Base-by-base conservation (phyloP, 1,140 invertebrate species). In the Scaptomyza graminum region DNA sequence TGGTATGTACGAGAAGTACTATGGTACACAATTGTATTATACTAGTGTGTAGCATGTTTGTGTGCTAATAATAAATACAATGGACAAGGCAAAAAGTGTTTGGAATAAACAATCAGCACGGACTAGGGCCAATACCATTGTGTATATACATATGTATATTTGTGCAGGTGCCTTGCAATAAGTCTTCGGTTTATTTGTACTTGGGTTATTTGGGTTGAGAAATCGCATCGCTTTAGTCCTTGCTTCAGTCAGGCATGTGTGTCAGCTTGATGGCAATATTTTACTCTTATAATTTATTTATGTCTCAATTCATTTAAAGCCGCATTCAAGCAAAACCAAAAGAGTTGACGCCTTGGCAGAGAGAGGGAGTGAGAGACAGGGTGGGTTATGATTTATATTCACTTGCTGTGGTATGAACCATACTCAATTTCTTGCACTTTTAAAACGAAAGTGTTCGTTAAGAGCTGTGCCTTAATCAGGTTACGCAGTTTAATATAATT, bases 351-450 rank as follows among this genome's bases (percentile, higher is more conserved):
- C 12, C 15, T 18, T 51, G 41, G 7, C 62, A 22, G 28, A 5
- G 4, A 31, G 8, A 5, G 28, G 49, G 54, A 28, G 25, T 12
- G 15, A n/a, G n/a, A n/a, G n/a, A n/a, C n/a, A n/a, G n/a, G n/a
- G n/a, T n/a, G n/a, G n/a, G n/a, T 61, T 57, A 73, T 79, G 64
- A 82, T 77, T 82, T n/a, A n/a, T 75, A 79, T 39, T 39, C 37
- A 39, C 11, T 4, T 39, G 37, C 31, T 7, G 31, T 34, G 31
- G 31, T 7, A n/a, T n/a, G n/a, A n/a, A 41, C 37, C 37, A 39
- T 12, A n/a, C 4, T 37, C 12, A 41, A n/a, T n/a, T 41, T n/a
- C 37, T n/a, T 5, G 37, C 37, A 41, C 1, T 5, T 41, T 41
- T 31, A 5, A n/a, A 41, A n/a, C 11, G n/a, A n/a, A 41, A 41